Evolutionary conservation across 1,140 invertebrate genomes (phyloP), one percentile per base, ranked within the genome.

Genomic region (Leptonema lineaticorne): DNA sequence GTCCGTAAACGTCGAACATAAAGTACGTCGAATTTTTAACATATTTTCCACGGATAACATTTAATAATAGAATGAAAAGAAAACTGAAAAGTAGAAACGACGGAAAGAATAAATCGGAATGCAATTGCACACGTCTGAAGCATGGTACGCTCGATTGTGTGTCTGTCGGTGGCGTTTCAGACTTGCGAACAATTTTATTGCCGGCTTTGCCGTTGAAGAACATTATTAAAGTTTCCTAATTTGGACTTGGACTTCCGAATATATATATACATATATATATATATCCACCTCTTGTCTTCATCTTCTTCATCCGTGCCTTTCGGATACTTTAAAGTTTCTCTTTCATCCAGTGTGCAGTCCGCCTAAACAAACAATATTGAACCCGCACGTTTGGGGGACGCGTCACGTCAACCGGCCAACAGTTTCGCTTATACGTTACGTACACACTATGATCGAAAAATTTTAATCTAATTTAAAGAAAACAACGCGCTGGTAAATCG

Each of bases 191-290:
- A 62, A 62, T 62, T 62, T 62, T 62, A 62, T 62, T 41, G 59
- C 59, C 30, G 18, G 22, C 59, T 20, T 14, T 16, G 59, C 18
- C 26, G 59, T 28, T 22, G 11, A 18, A 22, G 33, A 45, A 33
- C 33, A 37, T 62, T 62, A 62, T 62, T 62, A 62, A 62, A 62
- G 59, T 62, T 62, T 62, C 59, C 59, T 62, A 62, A 62, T 62
- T 62, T 62, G 59, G 33, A 28, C 56, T 58, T 28, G 56, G 20
- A 22, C 56, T 58, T 58, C 56, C 56, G 28, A 58, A 58, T n/a
- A n/a, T n/a, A n/a, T n/a, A n/a, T n/a, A n/a, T n/a, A n/a, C n/a
- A n/a, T n/a, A n/a, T n/a, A n/a, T n/a, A n/a, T n/a, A n/a, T n/a
- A n/a, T n/a, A n/a, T 58, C 59, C 59, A 3, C 37, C 9, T 16